Evolutionary conservation across 2,888 invertebrate genomes (phyloP).

Genomic region (Dastarcus helophoroides): DNA sequence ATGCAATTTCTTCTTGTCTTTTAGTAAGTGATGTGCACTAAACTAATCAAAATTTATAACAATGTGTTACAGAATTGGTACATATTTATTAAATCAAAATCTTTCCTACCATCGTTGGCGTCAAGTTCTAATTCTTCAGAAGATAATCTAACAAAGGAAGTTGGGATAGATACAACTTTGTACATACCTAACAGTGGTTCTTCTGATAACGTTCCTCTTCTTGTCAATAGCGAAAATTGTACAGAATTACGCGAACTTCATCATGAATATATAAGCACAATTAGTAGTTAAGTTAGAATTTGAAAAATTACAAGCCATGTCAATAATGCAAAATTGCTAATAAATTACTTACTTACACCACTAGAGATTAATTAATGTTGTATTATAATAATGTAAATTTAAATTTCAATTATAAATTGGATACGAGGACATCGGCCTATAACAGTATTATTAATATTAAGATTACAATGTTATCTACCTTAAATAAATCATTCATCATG

Average conservation of each 20-base stretch:
- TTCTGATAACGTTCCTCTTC: conserved; percentile 33
- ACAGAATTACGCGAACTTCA: conserved; percentile 38
- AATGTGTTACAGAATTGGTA: conserved; percentile 34
- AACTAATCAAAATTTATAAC: conserved; percentile 3
- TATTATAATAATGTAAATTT: too few relatives aligned
- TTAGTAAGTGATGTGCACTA: conserved; percentile 39
- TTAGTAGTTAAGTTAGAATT: conserved; percentile 37
- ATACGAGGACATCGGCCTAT: too few relatives aligned
- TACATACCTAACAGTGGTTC: conserved; percentile 23
- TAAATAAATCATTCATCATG: too few relatives aligned
- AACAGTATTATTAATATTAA: too few relatives aligned
- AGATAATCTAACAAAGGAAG: conserved; percentile 12
- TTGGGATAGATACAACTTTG: conserved; percentile 11
- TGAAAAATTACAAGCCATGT: too few relatives aligned
- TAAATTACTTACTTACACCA: too few relatives aligned
- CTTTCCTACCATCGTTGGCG: conserved; percentile 25
- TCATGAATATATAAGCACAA: conserved; percentile 39
- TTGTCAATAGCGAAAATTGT: conserved; percentile 27
- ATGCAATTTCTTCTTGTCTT: conserved; percentile 43
- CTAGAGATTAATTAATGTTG: too few relatives aligned
- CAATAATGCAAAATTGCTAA: too few relatives aligned
- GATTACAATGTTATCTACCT: too few relatives aligned
- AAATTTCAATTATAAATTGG: too few relatives aligned
- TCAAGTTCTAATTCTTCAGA: conserved; percentile 5
- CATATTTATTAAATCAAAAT: conserved; percentile 32